Evolutionary conservation across 2,888 invertebrate genomes (phyloP).

Genomic region (Eremobia ochroleuca): DNA sequence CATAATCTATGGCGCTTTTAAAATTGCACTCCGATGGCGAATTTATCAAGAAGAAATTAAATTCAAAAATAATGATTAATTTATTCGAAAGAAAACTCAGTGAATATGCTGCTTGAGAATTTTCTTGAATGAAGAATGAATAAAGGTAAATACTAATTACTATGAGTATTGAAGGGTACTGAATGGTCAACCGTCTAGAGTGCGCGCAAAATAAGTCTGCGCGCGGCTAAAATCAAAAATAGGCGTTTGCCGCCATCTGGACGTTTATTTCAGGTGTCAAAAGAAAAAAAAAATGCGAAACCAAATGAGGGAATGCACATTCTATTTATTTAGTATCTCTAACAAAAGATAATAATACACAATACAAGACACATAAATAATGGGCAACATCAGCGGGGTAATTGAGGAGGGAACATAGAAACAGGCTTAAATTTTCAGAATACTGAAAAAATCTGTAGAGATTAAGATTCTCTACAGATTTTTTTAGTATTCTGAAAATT

Average conservation of each 20-base stretch:
- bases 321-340: background rate
- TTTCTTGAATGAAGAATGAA: background rate
- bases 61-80: slow-evolving; percentile 7
- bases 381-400: background rate
- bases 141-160: background rate
- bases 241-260: no score
- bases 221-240: no score
- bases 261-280: no score
- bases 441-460: no score
- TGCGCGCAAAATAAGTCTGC: no score
- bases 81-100: background rate
- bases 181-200: background rate
- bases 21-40: slow-evolving; percentile 18
- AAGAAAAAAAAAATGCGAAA: no score
- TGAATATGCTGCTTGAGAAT: slow-evolving; percentile 11
- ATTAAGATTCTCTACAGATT: no score
- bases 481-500: no score
- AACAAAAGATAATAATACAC: background rate
- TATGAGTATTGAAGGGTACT: background rate
- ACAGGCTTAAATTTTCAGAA: no score
- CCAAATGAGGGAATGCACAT: background rate
- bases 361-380: background rate
- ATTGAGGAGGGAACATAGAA: no score
- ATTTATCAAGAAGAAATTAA: slow-evolving; percentile 8
- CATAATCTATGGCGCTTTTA: slow-evolving; percentile 17